These are phyloP conservation scores for Acholoe squamosa DNA, from an alignment of 2,888 invertebrate species.

Conservation along the genomic window DNA sequence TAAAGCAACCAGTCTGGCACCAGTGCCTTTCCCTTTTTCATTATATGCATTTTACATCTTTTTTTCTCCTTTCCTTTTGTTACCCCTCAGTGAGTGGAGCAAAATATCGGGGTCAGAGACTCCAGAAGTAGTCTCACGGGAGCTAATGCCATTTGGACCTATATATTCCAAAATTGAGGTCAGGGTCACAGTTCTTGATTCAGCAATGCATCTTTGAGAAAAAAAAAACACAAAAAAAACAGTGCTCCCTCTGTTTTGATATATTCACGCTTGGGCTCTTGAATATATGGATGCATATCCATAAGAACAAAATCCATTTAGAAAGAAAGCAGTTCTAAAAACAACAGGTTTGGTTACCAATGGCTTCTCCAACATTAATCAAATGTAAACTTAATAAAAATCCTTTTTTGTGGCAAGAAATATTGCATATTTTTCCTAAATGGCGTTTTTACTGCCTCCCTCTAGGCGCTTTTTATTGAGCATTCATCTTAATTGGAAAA, in stretches of 20 bases:
- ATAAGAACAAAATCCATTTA: conserved; percentile 7
- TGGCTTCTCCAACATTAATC: conserved; percentile 40
- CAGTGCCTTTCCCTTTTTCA: not conserved
- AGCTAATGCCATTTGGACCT: no score
- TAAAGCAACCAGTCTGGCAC: not conserved
- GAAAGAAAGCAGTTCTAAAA: conserved; percentile 14
- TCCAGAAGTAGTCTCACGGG: not conserved
- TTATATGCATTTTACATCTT: not conserved
- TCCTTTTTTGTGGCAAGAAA: conserved; percentile 44
- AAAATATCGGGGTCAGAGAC: no score
- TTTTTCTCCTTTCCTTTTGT: not conserved
- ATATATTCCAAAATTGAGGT: no score
- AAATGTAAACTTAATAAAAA: conserved; percentile 53
- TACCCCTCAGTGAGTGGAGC: not conserved
- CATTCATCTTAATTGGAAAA: conserved; percentile 56
- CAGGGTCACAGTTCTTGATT: no score
- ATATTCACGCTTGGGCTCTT: not conserved
- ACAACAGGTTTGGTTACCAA: conserved; percentile 17
- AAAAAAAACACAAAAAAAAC: no score
- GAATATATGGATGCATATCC: not conserved
- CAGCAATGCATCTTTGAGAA: no score
- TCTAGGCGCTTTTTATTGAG: conserved; percentile 20
- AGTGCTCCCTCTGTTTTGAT: not conserved
- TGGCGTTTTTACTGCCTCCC: conserved; percentile 31
- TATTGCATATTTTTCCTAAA: conserved; percentile 53